Conservation (phyloP, 2,888 invertebrate genomes). For the Cantharis nigra region DNA sequence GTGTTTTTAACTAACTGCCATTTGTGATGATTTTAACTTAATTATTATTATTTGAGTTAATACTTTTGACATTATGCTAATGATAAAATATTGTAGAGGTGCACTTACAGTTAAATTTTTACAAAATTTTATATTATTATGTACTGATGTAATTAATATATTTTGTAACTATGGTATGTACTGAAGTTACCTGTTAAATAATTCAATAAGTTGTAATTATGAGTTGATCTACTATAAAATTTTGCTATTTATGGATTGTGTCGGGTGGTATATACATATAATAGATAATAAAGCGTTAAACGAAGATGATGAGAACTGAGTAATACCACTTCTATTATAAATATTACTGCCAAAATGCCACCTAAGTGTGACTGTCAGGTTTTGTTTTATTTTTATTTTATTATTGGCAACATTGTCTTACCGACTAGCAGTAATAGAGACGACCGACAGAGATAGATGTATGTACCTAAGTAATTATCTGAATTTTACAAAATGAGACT, state of each 20-base stretch:
- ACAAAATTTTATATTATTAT: slow-evolving; percentile 4
- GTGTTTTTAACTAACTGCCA: slow-evolving; percentile 13
- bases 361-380: slow-evolving; percentile 2
- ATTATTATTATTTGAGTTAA: slow-evolving; percentile 5
- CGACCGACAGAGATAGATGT: neutral
- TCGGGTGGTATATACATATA: neutral
- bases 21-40: slow-evolving; percentile 23
- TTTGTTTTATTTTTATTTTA: neutral
- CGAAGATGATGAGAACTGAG: neutral
- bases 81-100: slow-evolving; percentile 9
- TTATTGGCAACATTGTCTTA: neutral
- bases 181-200: slow-evolving; percentile 14
- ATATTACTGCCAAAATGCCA: neutral
- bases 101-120: slow-evolving; percentile 1
- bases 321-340: neutral
- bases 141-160: slow-evolving; percentile 9
- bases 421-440: neutral
- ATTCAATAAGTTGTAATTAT: slow-evolving; percentile 9
- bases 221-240: neutral
- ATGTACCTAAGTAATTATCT: slow-evolving; percentile 1
- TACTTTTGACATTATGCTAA: slow-evolving; percentile 12
- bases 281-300: neutral
- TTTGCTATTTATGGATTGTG: neutral
- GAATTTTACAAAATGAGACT: slow-evolving; percentile 4
- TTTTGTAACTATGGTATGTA: slow-evolving; percentile 8